Conservation (phyloP, 2,113 vertebrate species). For the Eudyptes chrysolophus region DNA sequence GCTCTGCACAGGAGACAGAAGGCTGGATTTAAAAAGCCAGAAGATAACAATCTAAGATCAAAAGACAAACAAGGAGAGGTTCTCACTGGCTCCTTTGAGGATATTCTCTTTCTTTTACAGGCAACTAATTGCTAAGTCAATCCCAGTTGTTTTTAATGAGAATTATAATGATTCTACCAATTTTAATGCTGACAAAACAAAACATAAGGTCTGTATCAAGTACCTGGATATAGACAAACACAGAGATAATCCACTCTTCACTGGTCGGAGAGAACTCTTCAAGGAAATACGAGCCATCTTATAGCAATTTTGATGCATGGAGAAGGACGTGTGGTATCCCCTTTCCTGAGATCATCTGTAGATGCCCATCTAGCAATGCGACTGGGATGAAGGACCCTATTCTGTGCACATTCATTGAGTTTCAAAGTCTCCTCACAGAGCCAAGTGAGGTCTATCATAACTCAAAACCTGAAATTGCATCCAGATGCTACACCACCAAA, state of each 20-base stretch:
- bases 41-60: constrained; percentile 13
- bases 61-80: not conserved
- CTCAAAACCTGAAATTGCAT: not conserved
- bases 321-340: not conserved
- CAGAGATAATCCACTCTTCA: not conserved
- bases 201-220: not conserved
- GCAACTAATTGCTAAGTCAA: constrained; percentile 21
- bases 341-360: not conserved
- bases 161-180: not conserved
- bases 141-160: not conserved
- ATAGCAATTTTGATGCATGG: not conserved
- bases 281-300: not conserved
- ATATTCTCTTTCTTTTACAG: constrained; percentile 8
- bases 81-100: constrained; percentile 11
- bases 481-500: not conserved
- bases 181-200: not conserved
- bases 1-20: not conserved
- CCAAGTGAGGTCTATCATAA: not conserved
- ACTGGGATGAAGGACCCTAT: not conserved
- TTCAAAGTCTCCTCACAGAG: not conserved
- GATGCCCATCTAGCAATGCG: not conserved
- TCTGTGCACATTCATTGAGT: not conserved
- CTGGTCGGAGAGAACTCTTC: not conserved
- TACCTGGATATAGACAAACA: not conserved
- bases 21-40: constrained; percentile 1